Evolutionary conservation across 2,797 vertebrate species (phyloP), one percentile per base, ranked within the genome.

Genomic region (Molossus alvarezi): DNA sequence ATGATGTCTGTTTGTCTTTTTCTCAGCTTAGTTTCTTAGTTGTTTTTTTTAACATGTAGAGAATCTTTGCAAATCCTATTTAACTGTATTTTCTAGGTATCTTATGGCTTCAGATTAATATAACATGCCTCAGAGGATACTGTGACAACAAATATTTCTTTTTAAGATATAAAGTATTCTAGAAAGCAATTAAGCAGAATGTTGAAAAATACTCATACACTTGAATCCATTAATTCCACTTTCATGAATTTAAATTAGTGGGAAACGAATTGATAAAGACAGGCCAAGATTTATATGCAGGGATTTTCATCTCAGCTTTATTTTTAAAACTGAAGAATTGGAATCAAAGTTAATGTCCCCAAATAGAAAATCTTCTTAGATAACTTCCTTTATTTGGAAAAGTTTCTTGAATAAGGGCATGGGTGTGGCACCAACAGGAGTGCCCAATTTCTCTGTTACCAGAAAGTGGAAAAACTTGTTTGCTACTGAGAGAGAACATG

Each of bases 241-340:
- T 89, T 86, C 51, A 65, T 92, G 57, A 95, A 88, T 96, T 94
- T 91, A 67, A 84, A 79, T 79, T 92, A 37, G 90, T 84, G 15
- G 51, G 15, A 76, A 94, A 91, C 93, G 8, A 12, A 65, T n/a
- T 65, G 23, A 57, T 75, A 81, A 84, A 92, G 37, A 73, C 3
- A 81, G 58, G 23, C 11, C 21, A 81, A 62, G 18, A 91, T 73
- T 90, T 95, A 33, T 80, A 27, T 88, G 27, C 3, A 65, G 53
- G 11, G 3, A 71, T 80, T 97, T 94, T 93, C 14, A 53, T 45
- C 48, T 65, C 37, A 71, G 18, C 13, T 8, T 90, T 76, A 45
- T 88, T 84, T 91, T 82, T 90, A 65, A 84, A 91, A 92, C 65
- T 41, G 77, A 95, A 81, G 45, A 64, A 33, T 88, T 82, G 1